These are phyloP conservation scores for Acleris literana DNA, from an alignment of 2,888 invertebrate species.

Conservation along the genomic window DNA sequence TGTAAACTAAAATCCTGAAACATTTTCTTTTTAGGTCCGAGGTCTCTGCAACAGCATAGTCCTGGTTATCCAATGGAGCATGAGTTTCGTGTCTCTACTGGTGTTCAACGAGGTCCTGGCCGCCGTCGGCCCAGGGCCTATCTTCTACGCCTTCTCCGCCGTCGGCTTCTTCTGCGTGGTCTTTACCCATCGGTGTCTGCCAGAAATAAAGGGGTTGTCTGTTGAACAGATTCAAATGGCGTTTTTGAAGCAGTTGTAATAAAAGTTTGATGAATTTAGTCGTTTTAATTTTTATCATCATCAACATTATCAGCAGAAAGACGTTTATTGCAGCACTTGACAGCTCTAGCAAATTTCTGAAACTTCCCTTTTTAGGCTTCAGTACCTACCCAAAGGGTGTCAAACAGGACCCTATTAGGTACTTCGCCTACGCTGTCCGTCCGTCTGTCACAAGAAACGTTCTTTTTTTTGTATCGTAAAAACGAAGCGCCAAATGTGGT, in stretches of 20 bases:
- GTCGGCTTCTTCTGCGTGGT: slow-evolving; percentile 58
- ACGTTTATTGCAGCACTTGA: no score
- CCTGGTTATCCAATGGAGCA: slow-evolving; percentile 56
- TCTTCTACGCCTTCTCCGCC: slow-evolving; percentile 66
- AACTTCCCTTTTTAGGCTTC: no score
- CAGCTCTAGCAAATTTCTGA: no score
- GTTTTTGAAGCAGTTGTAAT: slow-evolving; percentile 48
- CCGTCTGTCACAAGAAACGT: no score
- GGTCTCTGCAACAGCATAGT: slow-evolving; percentile 60
- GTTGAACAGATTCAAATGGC: slow-evolving; percentile 60
- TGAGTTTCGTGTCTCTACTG: slow-evolving; percentile 62
- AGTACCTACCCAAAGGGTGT: no score
- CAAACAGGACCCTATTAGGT: no score
- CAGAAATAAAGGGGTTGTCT: slow-evolving; percentile 71
- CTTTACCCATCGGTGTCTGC: slow-evolving; percentile 60
- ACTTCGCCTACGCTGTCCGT: no score
- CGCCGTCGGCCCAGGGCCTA: slow-evolving; percentile 58
- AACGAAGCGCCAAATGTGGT: no score
- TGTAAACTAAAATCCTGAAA: not conserved
- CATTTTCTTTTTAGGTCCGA: slow-evolving; percentile 52
- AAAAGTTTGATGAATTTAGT: not conserved
- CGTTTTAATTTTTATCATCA: not conserved
- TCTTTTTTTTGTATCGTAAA: no score
- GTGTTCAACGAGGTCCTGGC: slow-evolving; percentile 63
- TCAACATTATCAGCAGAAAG: not conserved